A percentile compares a stretch with the other conserved stretches of the same genome.
These are phyloP conservation scores for Thaleichthys pacificus DNA, from an alignment of 2,797 vertebrate genomes.

Conservation along the genomic window DNA sequence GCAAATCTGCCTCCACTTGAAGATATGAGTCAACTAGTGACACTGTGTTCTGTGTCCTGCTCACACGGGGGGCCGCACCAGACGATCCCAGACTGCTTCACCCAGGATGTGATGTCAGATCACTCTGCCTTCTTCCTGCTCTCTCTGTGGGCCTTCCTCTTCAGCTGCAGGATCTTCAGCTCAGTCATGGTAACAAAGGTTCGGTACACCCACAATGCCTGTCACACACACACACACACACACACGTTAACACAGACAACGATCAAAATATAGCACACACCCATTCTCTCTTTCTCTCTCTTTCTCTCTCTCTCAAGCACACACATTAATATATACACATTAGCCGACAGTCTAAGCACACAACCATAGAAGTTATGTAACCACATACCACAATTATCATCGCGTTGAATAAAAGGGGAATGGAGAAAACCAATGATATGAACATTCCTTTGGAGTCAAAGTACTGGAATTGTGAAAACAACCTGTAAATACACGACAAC, in stretches of 20 bases:
- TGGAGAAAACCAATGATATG: constrained; percentile 90
- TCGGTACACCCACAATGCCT: constrained; percentile 89
- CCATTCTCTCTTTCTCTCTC: background rate
- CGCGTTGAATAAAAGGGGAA: constrained; percentile 86
- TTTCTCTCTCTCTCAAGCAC: no score
- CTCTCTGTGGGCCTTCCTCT: constrained; percentile 73
- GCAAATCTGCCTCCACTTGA: no score
- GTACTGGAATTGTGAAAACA: constrained; percentile 91
- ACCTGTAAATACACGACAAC: constrained; percentile 67
- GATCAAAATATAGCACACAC: background rate
- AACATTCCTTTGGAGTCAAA: constrained; percentile 98
- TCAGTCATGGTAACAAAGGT: constrained; percentile 89
- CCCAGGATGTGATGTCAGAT: constrained; percentile 21
- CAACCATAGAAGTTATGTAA: constrained; percentile 20
- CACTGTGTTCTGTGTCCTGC: background rate
- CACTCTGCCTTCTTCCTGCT: constrained; percentile 73
- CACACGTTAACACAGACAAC: constrained; percentile 2
- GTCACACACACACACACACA: constrained; percentile 33
- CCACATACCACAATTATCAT: constrained; percentile 89
- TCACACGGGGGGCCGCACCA: background rate
- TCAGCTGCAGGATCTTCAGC: constrained; percentile 84
- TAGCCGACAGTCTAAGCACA: constrained; percentile 9
- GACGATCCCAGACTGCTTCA: background rate
- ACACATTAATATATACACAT: no score
- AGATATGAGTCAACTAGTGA: no score